Evolutionary conservation across 2,113 vertebrate genomes (phyloP).

Genomic region (Pitta sordida): DNA sequence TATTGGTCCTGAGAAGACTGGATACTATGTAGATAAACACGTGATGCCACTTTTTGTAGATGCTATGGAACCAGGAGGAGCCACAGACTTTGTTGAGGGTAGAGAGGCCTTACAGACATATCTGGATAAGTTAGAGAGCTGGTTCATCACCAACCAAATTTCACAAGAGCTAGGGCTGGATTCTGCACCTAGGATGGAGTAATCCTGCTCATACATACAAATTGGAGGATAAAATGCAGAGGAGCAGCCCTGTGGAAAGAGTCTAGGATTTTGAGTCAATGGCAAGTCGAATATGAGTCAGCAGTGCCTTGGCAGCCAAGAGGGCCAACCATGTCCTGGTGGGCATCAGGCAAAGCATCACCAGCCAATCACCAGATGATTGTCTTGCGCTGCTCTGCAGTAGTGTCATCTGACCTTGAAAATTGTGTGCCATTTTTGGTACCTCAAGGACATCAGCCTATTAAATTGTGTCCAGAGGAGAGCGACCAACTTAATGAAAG

Average conservation of each 20-base stretch:
- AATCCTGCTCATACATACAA: background rate
- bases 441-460: background rate
- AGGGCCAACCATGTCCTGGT: accelerated
- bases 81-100: background rate
- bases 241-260: background rate
- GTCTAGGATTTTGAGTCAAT: background rate
- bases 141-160: background rate
- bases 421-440: background rate
- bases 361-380: accelerated
- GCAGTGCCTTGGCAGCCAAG: background rate
- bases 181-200: background rate
- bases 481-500: background rate
- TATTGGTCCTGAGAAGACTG: background rate
- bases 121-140: background rate
- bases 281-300: accelerated
- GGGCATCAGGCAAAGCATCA: accelerated
- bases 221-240: background rate
- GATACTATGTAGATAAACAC: background rate
- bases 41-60: background rate
- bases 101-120: background rate
- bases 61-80: background rate
- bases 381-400: accelerated
- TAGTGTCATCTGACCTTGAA: accelerated
- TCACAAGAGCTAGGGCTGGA: background rate
- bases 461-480: background rate